Conservation (phyloP, 2,113 vertebrate genomes). For the Engystomops pustulosus region DNA sequence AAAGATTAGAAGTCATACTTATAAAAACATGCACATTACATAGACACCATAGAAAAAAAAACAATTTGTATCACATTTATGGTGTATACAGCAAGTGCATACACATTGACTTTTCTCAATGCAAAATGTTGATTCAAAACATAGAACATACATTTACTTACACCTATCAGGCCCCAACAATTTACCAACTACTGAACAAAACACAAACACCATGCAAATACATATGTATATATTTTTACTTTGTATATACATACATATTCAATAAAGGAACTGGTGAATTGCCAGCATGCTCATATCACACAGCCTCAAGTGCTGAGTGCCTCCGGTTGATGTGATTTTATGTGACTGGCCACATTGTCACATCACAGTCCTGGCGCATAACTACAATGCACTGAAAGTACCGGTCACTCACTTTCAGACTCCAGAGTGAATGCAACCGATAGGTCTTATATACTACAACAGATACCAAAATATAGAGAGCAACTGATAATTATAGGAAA, state of each 20-base stretch:
- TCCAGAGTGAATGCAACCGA: slow-evolving; percentile 76
- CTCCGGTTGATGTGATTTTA: slow-evolving; percentile 88
- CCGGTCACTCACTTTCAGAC: slow-evolving; percentile 71
- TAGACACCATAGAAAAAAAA: slow-evolving; percentile 68
- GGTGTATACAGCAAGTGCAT: slow-evolving; percentile 70
- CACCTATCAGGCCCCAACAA: slow-evolving; percentile 71
- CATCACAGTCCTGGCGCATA: slow-evolving; percentile 79
- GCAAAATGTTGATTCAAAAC: slow-evolving; percentile 66
- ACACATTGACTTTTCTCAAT: slow-evolving; percentile 64
- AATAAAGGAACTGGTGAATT: slow-evolving; percentile 76
- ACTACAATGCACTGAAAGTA: slow-evolving; percentile 72
- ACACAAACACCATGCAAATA: slow-evolving; percentile 84
- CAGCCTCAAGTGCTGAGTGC: slow-evolving; percentile 79
- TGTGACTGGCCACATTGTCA: slow-evolving; percentile 81
- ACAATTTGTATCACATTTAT: slow-evolving; percentile 42
- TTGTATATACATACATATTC: slow-evolving; percentile 71
- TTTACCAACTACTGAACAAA: slow-evolving; percentile 75
- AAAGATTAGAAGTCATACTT: slow-evolving; percentile 52
- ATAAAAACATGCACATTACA: slow-evolving; percentile 73
- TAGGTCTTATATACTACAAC: slow-evolving; percentile 74
- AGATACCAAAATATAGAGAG: slow-evolving; percentile 66
- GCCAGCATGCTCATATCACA: slow-evolving; percentile 80
- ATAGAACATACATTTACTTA: slow-evolving; percentile 73
- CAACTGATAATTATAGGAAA: slow-evolving; percentile 67
- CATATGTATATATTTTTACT: slow-evolving; percentile 70